These are phyloP conservation scores for Glandiceps talaboti DNA, from an alignment of 53 echinoderm and acorn worm species.

Conservation along the genomic window DNA sequence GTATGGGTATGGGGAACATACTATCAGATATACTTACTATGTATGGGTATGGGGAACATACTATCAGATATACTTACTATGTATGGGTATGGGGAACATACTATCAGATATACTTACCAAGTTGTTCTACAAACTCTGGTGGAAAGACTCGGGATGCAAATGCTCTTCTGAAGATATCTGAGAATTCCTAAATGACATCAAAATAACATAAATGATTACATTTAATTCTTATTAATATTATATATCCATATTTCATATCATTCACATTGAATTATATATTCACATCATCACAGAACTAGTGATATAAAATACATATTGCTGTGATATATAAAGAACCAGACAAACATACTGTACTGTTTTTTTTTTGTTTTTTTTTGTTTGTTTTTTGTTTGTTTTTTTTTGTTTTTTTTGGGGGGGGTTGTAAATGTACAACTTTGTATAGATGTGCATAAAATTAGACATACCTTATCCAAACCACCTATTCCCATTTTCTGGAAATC, in stretches of 20 bases:
- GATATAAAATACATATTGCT: constrained; percentile 3
- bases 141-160: constrained; percentile 94
- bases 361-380: too few relatives aligned
- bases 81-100: too few relatives aligned
- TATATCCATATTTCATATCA: too few relatives aligned
- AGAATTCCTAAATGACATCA: constrained; percentile 78
- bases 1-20: too few relatives aligned
- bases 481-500: constrained; percentile 96
- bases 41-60: too few relatives aligned
- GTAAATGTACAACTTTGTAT: neutral
- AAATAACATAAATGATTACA: neutral
- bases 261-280: neutral
- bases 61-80: too few relatives aligned
- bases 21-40: too few relatives aligned
- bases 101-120: constrained; percentile 61
- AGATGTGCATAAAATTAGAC: too few relatives aligned
- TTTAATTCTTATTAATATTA: neutral
- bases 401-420: too few relatives aligned
- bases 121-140: constrained; percentile 87
- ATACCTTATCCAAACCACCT: constrained; percentile 93
- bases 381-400: too few relatives aligned
- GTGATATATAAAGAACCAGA: neutral
- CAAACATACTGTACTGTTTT: neutral
- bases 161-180: constrained; percentile 96
- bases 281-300: neutral